These are phyloP conservation scores for Monochamus saltuarius DNA, from an alignment of 1,140 invertebrate genomes.

Conservation along the genomic window DNA sequence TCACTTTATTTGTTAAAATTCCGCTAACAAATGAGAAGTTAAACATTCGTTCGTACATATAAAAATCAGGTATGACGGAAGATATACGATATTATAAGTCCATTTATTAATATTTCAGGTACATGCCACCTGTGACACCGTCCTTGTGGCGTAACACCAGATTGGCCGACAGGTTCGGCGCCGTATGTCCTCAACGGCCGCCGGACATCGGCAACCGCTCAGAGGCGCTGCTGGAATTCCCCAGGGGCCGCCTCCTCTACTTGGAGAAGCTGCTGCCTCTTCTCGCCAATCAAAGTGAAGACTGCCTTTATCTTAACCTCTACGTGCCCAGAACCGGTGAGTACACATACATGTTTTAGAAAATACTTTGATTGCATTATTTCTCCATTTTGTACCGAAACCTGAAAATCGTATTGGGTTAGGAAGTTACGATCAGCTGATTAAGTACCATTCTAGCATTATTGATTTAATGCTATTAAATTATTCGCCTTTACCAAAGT, in stretches of 20 bases:
- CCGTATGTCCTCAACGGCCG: conserved; percentile 87
- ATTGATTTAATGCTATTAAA: no score
- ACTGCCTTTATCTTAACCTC: conserved; percentile 96
- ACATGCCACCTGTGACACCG: conserved; percentile 92
- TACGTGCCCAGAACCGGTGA: conserved; percentile 86
- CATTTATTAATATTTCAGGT: conserved; percentile 58
- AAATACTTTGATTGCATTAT: no score
- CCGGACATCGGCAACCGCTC: conserved; percentile 70
- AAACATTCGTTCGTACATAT: no score
- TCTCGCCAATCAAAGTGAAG: conserved; percentile 89
- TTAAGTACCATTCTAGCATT: no score
- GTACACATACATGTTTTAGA: conserved; percentile 33
- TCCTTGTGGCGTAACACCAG: conserved; percentile 83
- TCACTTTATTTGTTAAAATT: no score
- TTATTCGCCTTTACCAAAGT: no score
- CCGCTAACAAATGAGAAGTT: no score
- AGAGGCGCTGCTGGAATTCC: conserved; percentile 73
- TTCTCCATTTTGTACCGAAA: no score
- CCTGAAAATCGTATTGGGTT: no score
- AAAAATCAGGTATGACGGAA: no score
- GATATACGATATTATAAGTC: no score
- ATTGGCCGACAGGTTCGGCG: conserved; percentile 75
- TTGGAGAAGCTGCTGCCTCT: conserved; percentile 78
- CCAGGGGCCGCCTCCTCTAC: conserved; percentile 76
- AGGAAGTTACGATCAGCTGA: no score